phyloP scores from a whole-genome alignment of 2,113 vertebrate species.

The Notothenia coriiceps region DNA sequence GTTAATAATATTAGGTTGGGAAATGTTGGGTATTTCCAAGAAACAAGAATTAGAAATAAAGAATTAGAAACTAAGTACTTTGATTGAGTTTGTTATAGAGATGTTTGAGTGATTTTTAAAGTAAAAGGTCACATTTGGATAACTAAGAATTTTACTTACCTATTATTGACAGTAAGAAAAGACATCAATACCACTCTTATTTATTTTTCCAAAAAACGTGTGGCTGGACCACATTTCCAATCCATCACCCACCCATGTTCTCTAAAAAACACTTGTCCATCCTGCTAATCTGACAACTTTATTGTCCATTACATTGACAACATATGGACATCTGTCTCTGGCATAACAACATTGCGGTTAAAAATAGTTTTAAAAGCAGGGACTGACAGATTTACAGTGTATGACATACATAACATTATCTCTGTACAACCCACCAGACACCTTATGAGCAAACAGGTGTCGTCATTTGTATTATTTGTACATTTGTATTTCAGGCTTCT shows the following conservation, averaged over 20 bases:
- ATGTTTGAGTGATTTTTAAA: neutral
- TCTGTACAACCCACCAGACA: conserved; percentile 6
- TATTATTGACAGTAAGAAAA: neutral
- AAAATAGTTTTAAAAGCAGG: conserved; percentile 50
- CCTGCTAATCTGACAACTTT: conserved; percentile 55
- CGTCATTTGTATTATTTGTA: neutral
- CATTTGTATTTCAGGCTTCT: neutral
- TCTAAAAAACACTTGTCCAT: neutral
- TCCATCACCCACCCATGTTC: neutral
- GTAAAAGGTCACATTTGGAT: neutral
- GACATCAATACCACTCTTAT: no score
- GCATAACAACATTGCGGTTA: neutral
- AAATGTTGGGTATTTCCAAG: no score
- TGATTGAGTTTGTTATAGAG: neutral
- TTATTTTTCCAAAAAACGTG: no score
- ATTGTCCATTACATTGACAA: conserved; percentile 41
- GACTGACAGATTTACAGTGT: conserved; percentile 63
- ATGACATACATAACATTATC: conserved; percentile 37
- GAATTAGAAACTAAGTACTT: no score
- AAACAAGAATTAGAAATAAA: no score
- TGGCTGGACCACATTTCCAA: neutral
- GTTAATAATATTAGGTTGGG: no score
- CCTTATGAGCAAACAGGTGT: conserved; percentile 40
- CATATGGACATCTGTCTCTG: conserved; percentile 15
- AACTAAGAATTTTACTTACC: neutral